Evolutionary conservation across 1,140 invertebrate species (phyloP).

Genomic region (Agrypnia vestita): DNA sequence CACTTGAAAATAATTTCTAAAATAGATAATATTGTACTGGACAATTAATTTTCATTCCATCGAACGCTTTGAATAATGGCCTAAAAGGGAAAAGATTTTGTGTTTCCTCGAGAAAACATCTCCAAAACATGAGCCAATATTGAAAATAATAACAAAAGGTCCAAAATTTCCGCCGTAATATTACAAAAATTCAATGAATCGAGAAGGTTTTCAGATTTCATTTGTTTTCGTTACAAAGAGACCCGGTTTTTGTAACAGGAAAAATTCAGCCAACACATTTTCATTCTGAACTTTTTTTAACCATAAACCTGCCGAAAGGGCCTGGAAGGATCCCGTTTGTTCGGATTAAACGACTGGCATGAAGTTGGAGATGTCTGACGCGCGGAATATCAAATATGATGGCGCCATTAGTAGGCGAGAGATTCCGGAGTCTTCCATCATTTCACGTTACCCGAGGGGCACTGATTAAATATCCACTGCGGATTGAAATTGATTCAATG

Average conservation of each 20-base stretch:
- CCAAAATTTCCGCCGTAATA: neutral
- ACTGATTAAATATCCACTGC: too few relatives aligned
- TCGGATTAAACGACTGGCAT: constrained; percentile 18
- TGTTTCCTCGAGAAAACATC: neutral
- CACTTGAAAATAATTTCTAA: neutral
- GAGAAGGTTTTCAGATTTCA: constrained; percentile 13
- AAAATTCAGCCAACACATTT: constrained; percentile 5
- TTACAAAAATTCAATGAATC: constrained; percentile 19
- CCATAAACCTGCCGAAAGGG: neutral
- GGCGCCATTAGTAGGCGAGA: neutral
- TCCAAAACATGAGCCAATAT: neutral
- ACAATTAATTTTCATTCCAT: constrained; percentile 17
- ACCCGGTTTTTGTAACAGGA: neutral
- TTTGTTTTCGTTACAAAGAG: constrained; percentile 1
- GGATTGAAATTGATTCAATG: too few relatives aligned
- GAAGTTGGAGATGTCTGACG: neutral
- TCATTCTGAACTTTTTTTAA: constrained; percentile 13
- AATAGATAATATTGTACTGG: neutral
- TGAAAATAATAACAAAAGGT: constrained; percentile 1
- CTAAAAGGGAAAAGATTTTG: constrained; percentile 10
- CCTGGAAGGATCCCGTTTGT: constrained; percentile 15
- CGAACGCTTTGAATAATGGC: constrained; percentile 20
- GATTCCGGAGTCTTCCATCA: neutral
- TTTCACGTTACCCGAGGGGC: neutral
- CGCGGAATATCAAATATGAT: constrained; percentile 14